These are phyloP conservation scores for Drosophila meridionalis DNA, from an alignment of 2,888 invertebrate species.

Conservation along the genomic window DNA sequence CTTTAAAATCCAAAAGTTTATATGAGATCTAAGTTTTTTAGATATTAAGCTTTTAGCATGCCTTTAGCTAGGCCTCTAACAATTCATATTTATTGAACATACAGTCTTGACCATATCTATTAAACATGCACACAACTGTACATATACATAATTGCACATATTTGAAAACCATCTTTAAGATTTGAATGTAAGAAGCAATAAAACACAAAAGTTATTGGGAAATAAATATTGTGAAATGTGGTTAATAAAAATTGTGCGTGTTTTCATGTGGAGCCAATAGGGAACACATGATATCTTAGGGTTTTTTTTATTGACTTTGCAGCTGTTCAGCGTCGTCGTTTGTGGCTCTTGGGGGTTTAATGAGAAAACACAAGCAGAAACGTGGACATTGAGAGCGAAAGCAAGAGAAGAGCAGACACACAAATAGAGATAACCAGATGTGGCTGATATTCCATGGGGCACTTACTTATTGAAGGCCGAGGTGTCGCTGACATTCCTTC, in stretches of 20 bases:
- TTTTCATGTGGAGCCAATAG: background rate
- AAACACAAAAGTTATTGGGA: background rate
- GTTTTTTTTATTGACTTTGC: constrained; percentile 55
- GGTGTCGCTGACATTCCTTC: constrained; percentile 93
- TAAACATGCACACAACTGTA: background rate
- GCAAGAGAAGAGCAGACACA: constrained; percentile 65
- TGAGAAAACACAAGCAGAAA: constrained; percentile 30
- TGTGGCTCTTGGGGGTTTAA: constrained; percentile 50
- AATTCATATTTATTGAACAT: background rate
- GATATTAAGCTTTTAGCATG: background rate
- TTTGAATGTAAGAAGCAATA: background rate
- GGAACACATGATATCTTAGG: background rate
- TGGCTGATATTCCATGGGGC: constrained; percentile 6
- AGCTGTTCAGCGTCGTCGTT: constrained; percentile 57
- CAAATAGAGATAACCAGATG: constrained; percentile 45
- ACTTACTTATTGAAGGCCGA: constrained; percentile 92
- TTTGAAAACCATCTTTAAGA: constrained; percentile 2
- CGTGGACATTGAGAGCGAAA: constrained; percentile 39
- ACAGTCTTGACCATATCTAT: background rate
- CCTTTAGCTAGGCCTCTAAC: background rate
- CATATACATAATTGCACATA: background rate
- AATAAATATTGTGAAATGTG: constrained; percentile 1
- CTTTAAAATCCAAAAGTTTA: background rate
- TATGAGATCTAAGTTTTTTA: background rate
- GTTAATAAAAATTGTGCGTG: background rate